phyloP scores from a whole-genome alignment of 2,113 vertebrate genomes.

The Cygnus buccinator region DNA sequence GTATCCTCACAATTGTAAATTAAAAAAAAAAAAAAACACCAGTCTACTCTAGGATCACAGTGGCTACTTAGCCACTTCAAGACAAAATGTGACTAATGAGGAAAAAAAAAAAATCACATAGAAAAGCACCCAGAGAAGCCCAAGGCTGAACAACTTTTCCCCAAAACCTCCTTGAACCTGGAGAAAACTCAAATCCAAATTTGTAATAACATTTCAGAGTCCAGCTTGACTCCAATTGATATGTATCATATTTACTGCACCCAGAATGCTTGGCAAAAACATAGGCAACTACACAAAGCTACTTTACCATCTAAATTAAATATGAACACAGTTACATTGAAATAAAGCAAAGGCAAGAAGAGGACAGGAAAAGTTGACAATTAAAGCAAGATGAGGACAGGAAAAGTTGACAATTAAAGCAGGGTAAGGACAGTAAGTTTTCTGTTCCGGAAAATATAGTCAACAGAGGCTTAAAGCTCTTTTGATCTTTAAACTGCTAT shows the following conservation, averaged over 20 bases:
- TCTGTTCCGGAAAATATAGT: neutral
- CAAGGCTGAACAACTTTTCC: neutral
- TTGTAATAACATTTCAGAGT: neutral
- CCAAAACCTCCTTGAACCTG: neutral
- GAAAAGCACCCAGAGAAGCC: neutral
- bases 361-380: conserved; percentile 22
- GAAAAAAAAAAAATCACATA: neutral
- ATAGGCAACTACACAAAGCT: neutral
- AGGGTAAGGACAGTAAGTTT: neutral
- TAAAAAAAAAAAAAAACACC: too few species aligned
- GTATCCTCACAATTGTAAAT: neutral
- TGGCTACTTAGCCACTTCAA: neutral
- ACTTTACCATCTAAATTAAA: neutral
- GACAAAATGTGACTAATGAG: neutral
- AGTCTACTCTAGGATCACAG: neutral
- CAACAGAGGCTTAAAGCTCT: neutral
- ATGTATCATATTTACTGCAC: neutral
- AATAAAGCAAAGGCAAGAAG: conserved; percentile 25
- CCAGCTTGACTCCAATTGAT: neutral
- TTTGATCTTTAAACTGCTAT: conserved; percentile 31
- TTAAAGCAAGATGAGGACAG: neutral
- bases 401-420: conserved; percentile 7
- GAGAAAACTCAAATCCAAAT: neutral
- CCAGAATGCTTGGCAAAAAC: neutral
- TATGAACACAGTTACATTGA: neutral